A percentile compares a stretch with the other conserved stretches of the same genome.
These are phyloP conservation scores for Zapornia atra DNA, from an alignment of 2,113 vertebrate species.

Conservation along the genomic window DNA sequence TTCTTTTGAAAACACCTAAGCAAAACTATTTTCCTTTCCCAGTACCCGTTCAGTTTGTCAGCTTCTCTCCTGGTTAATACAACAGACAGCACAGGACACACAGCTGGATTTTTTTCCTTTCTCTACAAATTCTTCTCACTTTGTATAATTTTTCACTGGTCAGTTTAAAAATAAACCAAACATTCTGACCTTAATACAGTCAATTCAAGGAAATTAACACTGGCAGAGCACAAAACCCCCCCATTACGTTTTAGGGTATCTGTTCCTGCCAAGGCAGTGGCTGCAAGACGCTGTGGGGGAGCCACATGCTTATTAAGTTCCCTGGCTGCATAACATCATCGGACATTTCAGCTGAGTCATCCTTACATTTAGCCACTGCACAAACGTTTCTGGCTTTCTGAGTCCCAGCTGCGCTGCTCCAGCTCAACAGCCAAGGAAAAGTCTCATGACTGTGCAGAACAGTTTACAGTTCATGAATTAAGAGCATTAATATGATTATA, in stretches of 20 bases:
- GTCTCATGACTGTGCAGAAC: constrained; percentile 21
- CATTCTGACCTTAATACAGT: not conserved
- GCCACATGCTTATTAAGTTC: not conserved
- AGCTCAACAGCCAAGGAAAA: not conserved
- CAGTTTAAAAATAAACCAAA: not conserved
- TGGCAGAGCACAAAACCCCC: not conserved
- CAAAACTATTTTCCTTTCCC: not conserved
- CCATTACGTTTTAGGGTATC: not conserved
- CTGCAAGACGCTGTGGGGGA: not conserved
- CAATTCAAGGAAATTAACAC: not conserved
- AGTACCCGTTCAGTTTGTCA: not conserved
- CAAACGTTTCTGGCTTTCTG: not conserved
- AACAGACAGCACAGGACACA: not conserved
- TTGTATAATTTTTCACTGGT: accelerated
- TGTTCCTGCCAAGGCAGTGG: not conserved
- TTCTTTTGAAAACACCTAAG: not conserved
- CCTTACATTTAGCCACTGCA: not conserved
- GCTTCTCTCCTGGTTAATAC: not conserved
- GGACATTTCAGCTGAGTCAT: constrained; percentile 56
- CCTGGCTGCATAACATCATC: not conserved
- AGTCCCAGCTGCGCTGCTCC: not conserved
- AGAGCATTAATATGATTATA: not conserved
- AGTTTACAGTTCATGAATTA: not conserved
- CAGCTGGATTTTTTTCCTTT: not conserved
- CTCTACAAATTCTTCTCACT: not conserved